phyloP scores from a whole-genome alignment of 37 sponge, comb jelly and placozoan species.

The Chondrilla cf. caribensis region DNA sequence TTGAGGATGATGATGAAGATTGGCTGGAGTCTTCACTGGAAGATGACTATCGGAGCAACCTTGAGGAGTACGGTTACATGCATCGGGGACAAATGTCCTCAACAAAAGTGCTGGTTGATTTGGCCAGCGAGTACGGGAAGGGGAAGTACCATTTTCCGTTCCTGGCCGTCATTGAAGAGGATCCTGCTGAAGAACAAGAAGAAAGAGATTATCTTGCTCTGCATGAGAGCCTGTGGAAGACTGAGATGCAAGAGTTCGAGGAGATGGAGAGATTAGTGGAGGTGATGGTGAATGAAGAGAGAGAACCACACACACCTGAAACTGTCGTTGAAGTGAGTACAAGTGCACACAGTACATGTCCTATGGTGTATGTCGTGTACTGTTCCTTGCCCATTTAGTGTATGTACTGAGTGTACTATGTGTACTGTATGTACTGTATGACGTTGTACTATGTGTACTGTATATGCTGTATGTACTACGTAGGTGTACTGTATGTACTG shows the following conservation, averaged over 20 bases:
- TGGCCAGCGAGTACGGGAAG: background rate
- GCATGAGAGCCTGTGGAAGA: background rate
- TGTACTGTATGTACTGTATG: too few species aligned
- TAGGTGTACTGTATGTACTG: too few species aligned
- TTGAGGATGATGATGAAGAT: background rate
- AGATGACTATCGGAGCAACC: background rate
- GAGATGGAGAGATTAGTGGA: background rate
- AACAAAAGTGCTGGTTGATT: too few species aligned
- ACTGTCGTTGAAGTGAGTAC: too few species aligned
- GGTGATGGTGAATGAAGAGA: background rate
- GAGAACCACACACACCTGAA: background rate
- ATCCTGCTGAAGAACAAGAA: background rate
- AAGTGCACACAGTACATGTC: background rate
- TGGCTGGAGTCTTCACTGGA: background rate
- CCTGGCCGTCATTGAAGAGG: constrained; percentile 2
- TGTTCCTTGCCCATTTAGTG: too few species aligned
- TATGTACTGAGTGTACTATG: too few species aligned
- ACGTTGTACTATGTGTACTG: too few species aligned
- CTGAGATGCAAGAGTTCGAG: background rate
- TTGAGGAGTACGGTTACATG: background rate
- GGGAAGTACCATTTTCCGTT: background rate
- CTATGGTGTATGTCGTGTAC: background rate
- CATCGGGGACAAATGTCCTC: background rate
- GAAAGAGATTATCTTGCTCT: constrained; percentile 1
- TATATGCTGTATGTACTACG: too few species aligned